Conservation (phyloP, 1,140 invertebrate genomes). For the Lepidurus apus region DNA sequence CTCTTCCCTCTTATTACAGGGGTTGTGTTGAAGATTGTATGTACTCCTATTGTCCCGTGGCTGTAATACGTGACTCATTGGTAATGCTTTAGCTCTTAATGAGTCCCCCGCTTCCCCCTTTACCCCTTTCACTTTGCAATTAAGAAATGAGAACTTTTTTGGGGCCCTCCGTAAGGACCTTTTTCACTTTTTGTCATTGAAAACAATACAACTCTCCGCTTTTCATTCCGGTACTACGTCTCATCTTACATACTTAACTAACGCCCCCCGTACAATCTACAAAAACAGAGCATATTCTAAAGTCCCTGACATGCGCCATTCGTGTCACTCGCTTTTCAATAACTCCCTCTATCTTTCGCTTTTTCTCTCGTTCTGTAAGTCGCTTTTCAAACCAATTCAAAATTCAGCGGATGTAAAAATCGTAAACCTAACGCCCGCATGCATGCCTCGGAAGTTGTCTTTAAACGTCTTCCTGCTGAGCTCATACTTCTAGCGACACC, state of each 20-base stretch:
- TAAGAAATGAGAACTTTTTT: not conserved
- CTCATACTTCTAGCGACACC: not conserved
- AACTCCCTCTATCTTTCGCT: too few relatives aligned
- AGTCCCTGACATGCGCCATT: too few relatives aligned
- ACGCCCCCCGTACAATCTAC: too few relatives aligned
- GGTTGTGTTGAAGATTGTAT: not conserved
- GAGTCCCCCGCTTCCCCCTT: not conserved
- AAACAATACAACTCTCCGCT: too few relatives aligned
- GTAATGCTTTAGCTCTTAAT: constrained; percentile 19
- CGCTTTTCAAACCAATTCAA: not conserved
- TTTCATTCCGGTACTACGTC: too few relatives aligned
- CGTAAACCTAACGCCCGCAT: not conserved
- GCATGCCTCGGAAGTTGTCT: constrained; percentile 8
- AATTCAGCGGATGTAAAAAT: not conserved
- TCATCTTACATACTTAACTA: too few relatives aligned
- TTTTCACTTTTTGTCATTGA: not conserved
- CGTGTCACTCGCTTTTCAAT: too few relatives aligned
- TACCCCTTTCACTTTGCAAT: not conserved
- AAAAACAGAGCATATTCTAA: too few relatives aligned
- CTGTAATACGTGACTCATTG: constrained; percentile 4
- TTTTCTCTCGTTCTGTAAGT: too few relatives aligned
- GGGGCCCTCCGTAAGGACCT: not conserved
- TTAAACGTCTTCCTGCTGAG: not conserved
- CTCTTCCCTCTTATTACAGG: not conserved
- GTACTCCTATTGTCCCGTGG: not conserved